Evolutionary conservation across 2,113 vertebrate species (phyloP), one percentile per base, ranked within the genome.

Genomic region (Pseudorhombus dupliciocellatus): DNA sequence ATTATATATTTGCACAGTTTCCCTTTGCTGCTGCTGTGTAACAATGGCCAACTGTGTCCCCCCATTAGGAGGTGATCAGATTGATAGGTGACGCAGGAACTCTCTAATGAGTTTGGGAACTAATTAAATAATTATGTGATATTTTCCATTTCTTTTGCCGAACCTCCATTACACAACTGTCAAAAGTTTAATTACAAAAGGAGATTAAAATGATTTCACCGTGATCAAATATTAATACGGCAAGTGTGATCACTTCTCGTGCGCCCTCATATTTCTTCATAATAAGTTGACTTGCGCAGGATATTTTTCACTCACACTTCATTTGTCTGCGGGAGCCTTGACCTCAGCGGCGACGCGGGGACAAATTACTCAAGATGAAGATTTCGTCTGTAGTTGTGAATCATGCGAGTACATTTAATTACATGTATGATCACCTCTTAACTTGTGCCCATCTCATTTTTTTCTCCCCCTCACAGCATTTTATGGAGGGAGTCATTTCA

Each of bases 151-250:
- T 59, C n/a, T 86, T 92, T 89, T 79, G 77, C 67, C 71, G 54
- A 88, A 72, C 16, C 77, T 75, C 87, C 85, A 91, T 92, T 93
- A 93, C 80, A 75, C 28, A 68, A 84, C 75, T 93, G 91, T 90
- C 91, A 91, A 88, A 90, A 85, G 66, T 89, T 84, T 93, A 93
- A 94, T 94, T 94, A 93, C 81, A 87, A 89, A 86, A 87, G 70
- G 79, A 89, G 83, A 91, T 88, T 86, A 87, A 92, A 91, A 87
- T 77, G 56, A 90, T 88, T 90, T 87, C 57, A 48, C 81, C 60
- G 84, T 80, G 76, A 93, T 94, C 84, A 93, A 93, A 92, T 91
- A 93, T 93, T 92, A 90, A 94, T 91, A 71, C 51, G 58, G 68
- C 60, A 4, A 34, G 67, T 53, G 73, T 56, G 83, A 77, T 83